A percentile compares a stretch with the other conserved stretches of the same genome.
phyloP scores from a whole-genome alignment of 2,113 vertebrate species.

The Poeciliopsis prolifica region DNA sequence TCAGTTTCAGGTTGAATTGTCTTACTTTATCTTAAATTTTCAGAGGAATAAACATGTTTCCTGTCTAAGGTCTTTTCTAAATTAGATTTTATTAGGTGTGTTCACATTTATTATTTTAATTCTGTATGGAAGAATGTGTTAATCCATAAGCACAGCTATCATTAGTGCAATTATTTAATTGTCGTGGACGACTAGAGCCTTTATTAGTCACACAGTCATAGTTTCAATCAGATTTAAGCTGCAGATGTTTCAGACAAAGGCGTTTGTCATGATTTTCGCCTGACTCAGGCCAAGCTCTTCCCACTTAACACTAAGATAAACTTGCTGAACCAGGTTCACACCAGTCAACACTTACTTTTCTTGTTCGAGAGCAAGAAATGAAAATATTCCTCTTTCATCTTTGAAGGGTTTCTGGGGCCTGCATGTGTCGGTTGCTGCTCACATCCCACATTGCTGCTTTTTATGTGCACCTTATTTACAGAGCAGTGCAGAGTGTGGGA shows the following conservation, averaged over 20 bases:
- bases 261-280: not conserved
- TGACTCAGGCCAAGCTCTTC: not conserved
- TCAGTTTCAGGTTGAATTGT: not conserved
- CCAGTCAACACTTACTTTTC: conserved; percentile 5
- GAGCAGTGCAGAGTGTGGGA: conserved; percentile 12
- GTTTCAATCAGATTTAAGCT: conserved; percentile 21
- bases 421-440: conserved; percentile 12
- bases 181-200: not conserved
- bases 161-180: not conserved
- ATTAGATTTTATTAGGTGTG: too few relatives aligned
- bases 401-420: conserved; percentile 16
- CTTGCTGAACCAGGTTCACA: conserved; percentile 11
- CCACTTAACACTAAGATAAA: conserved; percentile 7
- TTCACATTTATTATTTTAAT: too few relatives aligned
- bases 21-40: not conserved
- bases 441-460: not conserved
- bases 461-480: conserved; percentile 39
- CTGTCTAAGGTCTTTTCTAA: too few relatives aligned
- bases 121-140: too few relatives aligned
- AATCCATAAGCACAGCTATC: not conserved
- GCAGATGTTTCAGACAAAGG: not conserved
- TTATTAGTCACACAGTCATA: not conserved
- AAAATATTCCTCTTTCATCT: not conserved
- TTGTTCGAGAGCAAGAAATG: conserved; percentile 12
- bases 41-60: not conserved